A percentile compares a stretch with the other conserved stretches of the same genome.
These are phyloP conservation scores for Norana najaformis DNA, from an alignment of 2,888 invertebrate species.

Conservation along the genomic window DNA sequence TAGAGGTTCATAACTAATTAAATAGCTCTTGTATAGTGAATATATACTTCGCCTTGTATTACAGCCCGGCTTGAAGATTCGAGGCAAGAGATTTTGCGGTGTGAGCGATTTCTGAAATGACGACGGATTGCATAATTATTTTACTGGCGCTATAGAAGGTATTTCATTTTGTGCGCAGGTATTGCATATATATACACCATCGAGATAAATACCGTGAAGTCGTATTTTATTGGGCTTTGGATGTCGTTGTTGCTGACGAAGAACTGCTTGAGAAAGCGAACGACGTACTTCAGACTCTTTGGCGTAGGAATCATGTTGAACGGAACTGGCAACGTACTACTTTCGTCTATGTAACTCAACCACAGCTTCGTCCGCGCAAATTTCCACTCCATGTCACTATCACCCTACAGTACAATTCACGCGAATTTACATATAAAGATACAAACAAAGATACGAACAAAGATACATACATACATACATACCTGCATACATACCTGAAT, in stretches of 20 bases:
- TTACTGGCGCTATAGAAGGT: too few relatives aligned
- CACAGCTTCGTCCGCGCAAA: constrained; percentile 76
- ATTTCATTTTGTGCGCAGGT: neutral
- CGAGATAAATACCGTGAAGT: constrained; percentile 27
- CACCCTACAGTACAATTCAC: constrained; percentile 50
- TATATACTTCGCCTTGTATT: neutral
- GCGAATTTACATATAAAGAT: neutral
- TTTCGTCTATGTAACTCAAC: constrained; percentile 74
- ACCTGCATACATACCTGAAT: too few relatives aligned
- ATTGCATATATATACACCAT: neutral
- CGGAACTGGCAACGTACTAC: constrained; percentile 72
- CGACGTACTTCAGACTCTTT: constrained; percentile 55
- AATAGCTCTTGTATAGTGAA: too few relatives aligned
- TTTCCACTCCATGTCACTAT: constrained; percentile 74
- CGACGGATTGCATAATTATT: neutral
- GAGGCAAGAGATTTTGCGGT: too few relatives aligned
- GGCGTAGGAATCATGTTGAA: constrained; percentile 70
- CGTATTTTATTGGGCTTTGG: constrained; percentile 14
- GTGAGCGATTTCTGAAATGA: neutral
- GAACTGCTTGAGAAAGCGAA: constrained; percentile 40
- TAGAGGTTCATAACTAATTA: too few relatives aligned
- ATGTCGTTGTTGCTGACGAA: constrained; percentile 15
- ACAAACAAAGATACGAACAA: neutral
- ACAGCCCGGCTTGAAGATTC: too few relatives aligned
- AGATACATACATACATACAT: too few relatives aligned